These are phyloP conservation scores for Calephelis perditalis DNA, from an alignment of 2,888 invertebrate genomes.

Conservation along the genomic window DNA sequence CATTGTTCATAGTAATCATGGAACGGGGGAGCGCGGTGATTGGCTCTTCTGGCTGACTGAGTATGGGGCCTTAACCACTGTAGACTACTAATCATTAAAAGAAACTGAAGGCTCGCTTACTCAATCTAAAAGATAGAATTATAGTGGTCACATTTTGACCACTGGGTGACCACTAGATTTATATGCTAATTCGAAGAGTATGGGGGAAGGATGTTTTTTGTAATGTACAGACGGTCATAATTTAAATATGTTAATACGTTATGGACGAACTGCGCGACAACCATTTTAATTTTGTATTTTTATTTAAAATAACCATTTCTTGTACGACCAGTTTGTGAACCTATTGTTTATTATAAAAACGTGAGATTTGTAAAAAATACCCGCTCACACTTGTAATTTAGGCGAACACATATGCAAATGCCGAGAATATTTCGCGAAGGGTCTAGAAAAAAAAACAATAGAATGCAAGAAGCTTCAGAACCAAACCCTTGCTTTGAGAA, in stretches of 20 bases:
- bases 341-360: constrained; percentile 44
- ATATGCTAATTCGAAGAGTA: too few relatives aligned
- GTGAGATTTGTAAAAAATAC: constrained; percentile 68
- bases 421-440: constrained; percentile 74
- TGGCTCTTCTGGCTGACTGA: too few relatives aligned
- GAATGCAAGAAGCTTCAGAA: constrained; percentile 38
- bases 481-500: constrained; percentile 61
- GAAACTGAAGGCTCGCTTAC: too few relatives aligned
- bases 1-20: too few relatives aligned
- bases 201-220: not conserved
- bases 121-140: too few relatives aligned
- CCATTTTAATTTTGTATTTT: not conserved
- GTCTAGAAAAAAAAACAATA: constrained; percentile 62
- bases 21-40: too few relatives aligned
- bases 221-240: not conserved
- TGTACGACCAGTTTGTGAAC: constrained; percentile 2
- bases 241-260: constrained; percentile 7
- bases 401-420: constrained; percentile 65
- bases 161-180: too few relatives aligned
- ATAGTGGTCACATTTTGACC: too few relatives aligned
- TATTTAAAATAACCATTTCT: constrained; percentile 4
- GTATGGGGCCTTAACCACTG: too few relatives aligned
- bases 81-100: too few relatives aligned
- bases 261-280: not conserved
- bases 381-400: constrained; percentile 65